phyloP scores from a whole-genome alignment of 2,113 vertebrate genomes.

The Pseudolaguvia tuberculata region DNA sequence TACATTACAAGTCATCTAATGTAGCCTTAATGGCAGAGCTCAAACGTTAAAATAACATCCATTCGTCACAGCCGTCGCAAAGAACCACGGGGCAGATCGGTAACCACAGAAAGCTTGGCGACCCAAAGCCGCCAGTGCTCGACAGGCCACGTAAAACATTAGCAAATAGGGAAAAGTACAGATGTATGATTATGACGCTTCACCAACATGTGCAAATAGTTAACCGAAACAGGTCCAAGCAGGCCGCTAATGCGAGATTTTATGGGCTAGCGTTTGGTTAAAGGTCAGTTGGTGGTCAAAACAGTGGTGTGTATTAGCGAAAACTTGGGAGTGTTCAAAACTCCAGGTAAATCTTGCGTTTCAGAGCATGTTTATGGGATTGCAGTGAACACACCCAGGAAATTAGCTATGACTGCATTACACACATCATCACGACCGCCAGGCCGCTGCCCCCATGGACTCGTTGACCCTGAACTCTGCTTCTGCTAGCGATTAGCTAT shows the following conservation, averaged over 20 bases:
- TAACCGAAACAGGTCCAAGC: conserved; percentile 46
- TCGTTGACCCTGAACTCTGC: conserved; percentile 23
- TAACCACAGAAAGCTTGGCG: conserved; percentile 21
- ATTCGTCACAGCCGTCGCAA: conserved; percentile 55
- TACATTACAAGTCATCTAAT: conserved; percentile 22
- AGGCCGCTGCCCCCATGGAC: conserved; percentile 28
- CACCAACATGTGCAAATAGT: conserved; percentile 63
- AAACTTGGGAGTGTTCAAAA: conserved; percentile 37
- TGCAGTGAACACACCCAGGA: conserved; percentile 41
- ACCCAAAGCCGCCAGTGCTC: not conserved
- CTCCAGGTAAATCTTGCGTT: conserved; percentile 33
- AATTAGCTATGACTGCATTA: conserved; percentile 51
- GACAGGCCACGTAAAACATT: conserved; percentile 54
- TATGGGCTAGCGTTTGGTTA: conserved; percentile 53
- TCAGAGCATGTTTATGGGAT: conserved; percentile 40
- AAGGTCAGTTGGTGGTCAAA: conserved; percentile 50
- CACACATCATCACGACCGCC: conserved; percentile 37
- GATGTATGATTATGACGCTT: conserved; percentile 57
- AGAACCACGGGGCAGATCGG: conserved; percentile 44
- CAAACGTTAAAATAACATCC: conserved; percentile 54
- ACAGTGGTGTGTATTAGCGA: conserved; percentile 53
- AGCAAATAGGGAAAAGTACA: conserved; percentile 59
- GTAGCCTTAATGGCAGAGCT: conserved; percentile 47
- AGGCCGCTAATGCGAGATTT: conserved; percentile 50
- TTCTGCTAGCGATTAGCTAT: conserved; percentile 42